Conservation (phyloP, 2,888 invertebrate genomes). For the Neelides folsomi region DNA sequence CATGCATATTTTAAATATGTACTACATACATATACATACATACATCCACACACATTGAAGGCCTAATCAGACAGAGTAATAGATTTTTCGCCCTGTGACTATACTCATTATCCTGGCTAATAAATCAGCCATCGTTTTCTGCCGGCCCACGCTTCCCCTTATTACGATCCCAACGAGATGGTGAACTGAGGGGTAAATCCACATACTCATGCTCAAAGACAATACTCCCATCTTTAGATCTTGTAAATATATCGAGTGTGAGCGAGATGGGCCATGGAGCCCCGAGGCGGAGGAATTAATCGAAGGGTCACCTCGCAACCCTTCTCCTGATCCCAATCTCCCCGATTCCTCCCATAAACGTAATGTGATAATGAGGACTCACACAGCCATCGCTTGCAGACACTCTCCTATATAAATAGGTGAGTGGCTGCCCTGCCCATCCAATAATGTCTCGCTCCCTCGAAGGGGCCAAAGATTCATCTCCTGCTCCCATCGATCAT, state of each 20-base stretch:
- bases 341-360: neutral
- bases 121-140: constrained; percentile 31
- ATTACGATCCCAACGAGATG: too few relatives aligned
- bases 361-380: constrained; percentile 9
- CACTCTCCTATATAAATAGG: neutral
- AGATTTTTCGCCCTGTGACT: constrained; percentile 30
- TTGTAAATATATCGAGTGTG: too few relatives aligned
- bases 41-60: neutral
- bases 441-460: too few relatives aligned
- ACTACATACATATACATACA: constrained; percentile 23
- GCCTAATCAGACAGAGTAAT: constrained; percentile 31
- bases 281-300: constrained; percentile 12
- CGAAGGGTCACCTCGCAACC: constrained; percentile 13
- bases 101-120: constrained; percentile 32
- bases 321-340: neutral
- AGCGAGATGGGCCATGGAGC: neutral
- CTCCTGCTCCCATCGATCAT: too few relatives aligned
- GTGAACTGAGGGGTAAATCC: too few relatives aligned
- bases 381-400: constrained; percentile 1
- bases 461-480: too few relatives aligned
- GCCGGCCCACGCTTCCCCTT: constrained; percentile 15
- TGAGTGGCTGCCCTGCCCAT: too few relatives aligned
- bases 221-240: neutral
- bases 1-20: constrained; percentile 14
- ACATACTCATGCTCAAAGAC: too few relatives aligned